Conservation (phyloP, 2,888 invertebrate genomes). For the Tanytarsus gracilentus region DNA sequence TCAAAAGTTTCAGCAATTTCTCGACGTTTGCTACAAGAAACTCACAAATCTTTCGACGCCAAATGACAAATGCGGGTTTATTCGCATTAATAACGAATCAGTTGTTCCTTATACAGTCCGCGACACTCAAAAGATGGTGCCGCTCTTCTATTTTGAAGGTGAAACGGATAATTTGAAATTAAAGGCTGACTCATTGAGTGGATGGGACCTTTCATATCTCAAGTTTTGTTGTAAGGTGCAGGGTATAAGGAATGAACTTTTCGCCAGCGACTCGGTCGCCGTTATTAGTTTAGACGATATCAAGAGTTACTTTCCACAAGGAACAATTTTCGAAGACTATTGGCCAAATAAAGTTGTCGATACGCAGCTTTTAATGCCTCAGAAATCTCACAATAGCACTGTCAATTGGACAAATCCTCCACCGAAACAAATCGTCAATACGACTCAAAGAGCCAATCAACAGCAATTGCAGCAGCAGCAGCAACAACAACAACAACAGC, state of each 20-base stretch:
- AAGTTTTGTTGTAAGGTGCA: conserved; percentile 93
- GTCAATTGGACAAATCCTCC: conserved; percentile 76
- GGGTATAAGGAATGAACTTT: conserved; percentile 82
- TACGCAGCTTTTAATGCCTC: conserved; percentile 64
- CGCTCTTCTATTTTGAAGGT: conserved; percentile 76
- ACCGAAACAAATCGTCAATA: conserved; percentile 36
- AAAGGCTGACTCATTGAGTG: conserved; percentile 77
- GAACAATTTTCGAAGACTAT: conserved; percentile 84
- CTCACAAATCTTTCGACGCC: conserved; percentile 57
- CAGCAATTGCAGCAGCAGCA: conserved; percentile 37
- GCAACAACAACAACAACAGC: conserved; percentile 37
- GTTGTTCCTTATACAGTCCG: conserved; percentile 87
- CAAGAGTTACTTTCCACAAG: conserved; percentile 81
- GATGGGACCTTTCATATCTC: conserved; percentile 86
- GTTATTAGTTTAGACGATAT: conserved; percentile 85
- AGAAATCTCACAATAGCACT: conserved; percentile 48
- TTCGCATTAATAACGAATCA: conserved; percentile 84
- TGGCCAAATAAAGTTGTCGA: conserved; percentile 87
- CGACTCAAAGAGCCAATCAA: conserved; percentile 37
- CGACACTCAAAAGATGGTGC: conserved; percentile 77
- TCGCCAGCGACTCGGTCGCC: conserved; percentile 82
- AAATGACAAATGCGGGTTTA: conserved; percentile 80
- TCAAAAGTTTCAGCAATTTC: conserved; percentile 79
- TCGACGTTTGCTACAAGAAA: conserved; percentile 82
- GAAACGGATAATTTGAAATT: conserved; percentile 85